A percentile compares a stretch with the other conserved stretches of the same genome.
These are phyloP conservation scores for Grus americana DNA, from an alignment of 2,113 vertebrate species.

Conservation along the genomic window DNA sequence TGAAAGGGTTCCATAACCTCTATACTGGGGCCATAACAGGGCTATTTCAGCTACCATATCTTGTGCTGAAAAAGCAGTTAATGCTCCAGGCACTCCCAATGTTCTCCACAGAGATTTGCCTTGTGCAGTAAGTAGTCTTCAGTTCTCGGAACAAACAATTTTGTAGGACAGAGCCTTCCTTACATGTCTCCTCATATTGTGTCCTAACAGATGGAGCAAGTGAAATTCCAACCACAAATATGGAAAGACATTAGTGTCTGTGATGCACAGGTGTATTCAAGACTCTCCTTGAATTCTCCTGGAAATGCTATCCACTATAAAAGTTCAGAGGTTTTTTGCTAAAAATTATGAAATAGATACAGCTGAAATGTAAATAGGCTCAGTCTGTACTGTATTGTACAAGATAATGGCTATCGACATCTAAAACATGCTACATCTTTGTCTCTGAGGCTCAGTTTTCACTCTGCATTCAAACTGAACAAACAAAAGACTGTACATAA, in stretches of 20 bases:
- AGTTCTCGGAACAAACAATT: neutral
- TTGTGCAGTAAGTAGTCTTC: neutral
- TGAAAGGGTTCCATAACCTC: neutral
- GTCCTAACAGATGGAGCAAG: neutral
- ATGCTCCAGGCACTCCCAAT: neutral
- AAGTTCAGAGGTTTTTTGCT: neutral
- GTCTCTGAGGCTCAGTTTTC: neutral
- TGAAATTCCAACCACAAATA: neutral
- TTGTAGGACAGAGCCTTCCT: neutral
- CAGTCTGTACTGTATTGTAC: neutral
- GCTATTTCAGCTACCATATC: neutral
- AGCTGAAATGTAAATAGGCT: neutral
- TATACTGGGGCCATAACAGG: neutral
- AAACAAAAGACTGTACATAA: neutral
- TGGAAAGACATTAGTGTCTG: neutral
- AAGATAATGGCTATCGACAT: neutral
- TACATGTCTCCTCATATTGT: neutral
- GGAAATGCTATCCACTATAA: neutral
- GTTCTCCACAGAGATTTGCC: neutral
- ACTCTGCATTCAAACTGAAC: neutral
- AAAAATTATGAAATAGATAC: neutral
- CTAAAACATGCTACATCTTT: neutral
- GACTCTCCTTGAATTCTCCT: neutral
- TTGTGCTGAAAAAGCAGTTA: neutral
- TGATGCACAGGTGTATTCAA: rapidly evolving